Percentiles rank a stretch among this genome's conserved stretches.
Conservation (phyloP, 1,140 invertebrate genomes). For the Dendroctonus ponderosae region DNA sequence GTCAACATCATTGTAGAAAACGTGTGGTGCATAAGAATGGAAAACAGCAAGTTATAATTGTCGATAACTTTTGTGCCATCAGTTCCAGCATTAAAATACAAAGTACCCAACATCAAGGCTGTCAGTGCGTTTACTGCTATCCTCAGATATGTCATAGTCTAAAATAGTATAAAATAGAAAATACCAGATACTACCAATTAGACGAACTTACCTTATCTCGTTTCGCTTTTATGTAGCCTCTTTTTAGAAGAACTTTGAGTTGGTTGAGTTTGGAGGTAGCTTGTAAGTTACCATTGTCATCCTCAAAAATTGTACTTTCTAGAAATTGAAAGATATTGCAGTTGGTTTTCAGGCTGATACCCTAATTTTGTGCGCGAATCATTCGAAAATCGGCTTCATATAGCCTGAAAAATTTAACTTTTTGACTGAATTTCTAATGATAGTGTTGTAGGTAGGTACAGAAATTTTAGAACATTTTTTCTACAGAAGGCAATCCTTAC, state of each 20-base stretch:
- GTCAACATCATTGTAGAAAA: conserved; percentile 71
- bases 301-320: conserved; percentile 17
- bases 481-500: not conserved
- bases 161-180: conserved; percentile 43
- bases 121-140: conserved; percentile 69
- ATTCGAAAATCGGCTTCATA: too few relatives aligned
- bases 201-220: conserved; percentile 64
- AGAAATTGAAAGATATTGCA: not conserved
- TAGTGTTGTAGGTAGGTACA: too few relatives aligned
- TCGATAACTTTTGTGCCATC: conserved; percentile 73
- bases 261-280: conserved; percentile 71
- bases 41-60: conserved; percentile 80
- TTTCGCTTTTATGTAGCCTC: conserved; percentile 71
- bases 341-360: not conserved
- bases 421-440: too few relatives aligned
- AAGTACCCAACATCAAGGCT: conserved; percentile 69
- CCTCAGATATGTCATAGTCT: conserved; percentile 88
- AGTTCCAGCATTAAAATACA: conserved; percentile 68
- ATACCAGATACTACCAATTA: conserved; percentile 7
- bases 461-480: too few relatives aligned
- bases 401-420: too few relatives aligned
- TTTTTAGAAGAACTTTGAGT: conserved; percentile 63
- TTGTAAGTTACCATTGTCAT: conserved; percentile 52
- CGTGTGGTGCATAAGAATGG: conserved; percentile 69
- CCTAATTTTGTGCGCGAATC: too few relatives aligned